A percentile compares a stretch with the other conserved stretches of the same genome.
phyloP scores from a whole-genome alignment of 2,888 invertebrate species.

The Macrophya alboannulata region DNA sequence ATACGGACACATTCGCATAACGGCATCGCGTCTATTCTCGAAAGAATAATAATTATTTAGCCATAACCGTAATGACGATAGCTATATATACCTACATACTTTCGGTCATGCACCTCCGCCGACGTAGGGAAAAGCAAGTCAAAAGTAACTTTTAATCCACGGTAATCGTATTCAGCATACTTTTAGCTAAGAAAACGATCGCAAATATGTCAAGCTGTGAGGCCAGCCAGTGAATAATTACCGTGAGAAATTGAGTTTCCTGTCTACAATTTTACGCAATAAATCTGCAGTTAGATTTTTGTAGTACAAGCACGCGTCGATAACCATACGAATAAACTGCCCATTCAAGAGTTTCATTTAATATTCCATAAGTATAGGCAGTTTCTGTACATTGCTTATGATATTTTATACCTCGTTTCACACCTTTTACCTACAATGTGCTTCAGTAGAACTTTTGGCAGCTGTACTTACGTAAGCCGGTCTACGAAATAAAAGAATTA shows the following conservation, averaged over 20 bases:
- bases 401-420: slow-evolving; percentile 25
- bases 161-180: not conserved
- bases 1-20: not conserved
- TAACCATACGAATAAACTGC: slow-evolving; percentile 27
- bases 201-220: slow-evolving; percentile 6
- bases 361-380: slow-evolving; percentile 20
- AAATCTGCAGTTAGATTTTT: not conserved
- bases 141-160: not conserved
- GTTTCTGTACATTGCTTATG: not conserved
- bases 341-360: slow-evolving; percentile 36
- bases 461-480: slow-evolving; percentile 5
- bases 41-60: slow-evolving; percentile 5
- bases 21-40: not conserved
- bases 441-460: not conserved
- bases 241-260: slow-evolving; percentile 39
- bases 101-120: not conserved
- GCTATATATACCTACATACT: not conserved
- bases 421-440: slow-evolving; percentile 34
- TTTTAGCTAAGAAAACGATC: not conserved
- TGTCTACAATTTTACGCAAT: slow-evolving; percentile 29
- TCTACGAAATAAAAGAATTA: not conserved
- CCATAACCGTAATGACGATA: not conserved
- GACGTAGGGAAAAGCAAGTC: not conserved
- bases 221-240: slow-evolving; percentile 26
- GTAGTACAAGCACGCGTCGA: slow-evolving; percentile 3